Percentiles rank a stretch among this genome's conserved stretches.
These are phyloP conservation scores for Aramus guarauna DNA, from an alignment of 2,113 vertebrate genomes.

Conservation along the genomic window DNA sequence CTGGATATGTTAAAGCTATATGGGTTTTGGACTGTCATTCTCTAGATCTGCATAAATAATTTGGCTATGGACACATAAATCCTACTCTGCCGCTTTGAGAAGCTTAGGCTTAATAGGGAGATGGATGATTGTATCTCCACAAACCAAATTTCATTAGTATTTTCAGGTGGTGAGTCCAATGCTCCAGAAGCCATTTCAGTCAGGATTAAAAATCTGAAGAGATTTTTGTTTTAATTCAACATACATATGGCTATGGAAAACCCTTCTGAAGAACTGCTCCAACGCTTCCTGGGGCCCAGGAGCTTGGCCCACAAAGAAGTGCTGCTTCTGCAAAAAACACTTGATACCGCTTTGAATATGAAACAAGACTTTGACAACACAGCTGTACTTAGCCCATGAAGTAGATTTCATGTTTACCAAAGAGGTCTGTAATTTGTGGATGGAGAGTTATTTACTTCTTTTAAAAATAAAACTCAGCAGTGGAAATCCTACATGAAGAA, in stretches of 20 bases:
- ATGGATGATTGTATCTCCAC: not conserved
- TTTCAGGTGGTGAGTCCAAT: not conserved
- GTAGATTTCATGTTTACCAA: not conserved
- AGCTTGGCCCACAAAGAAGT: not conserved
- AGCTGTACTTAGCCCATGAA: not conserved
- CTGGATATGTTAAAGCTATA: conserved; percentile 8
- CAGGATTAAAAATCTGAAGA: not conserved
- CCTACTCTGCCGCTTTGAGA: not conserved
- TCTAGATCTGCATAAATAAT: conserved; percentile 41
- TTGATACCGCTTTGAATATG: not conserved
- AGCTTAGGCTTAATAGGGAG: not conserved
- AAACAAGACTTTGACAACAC: not conserved
- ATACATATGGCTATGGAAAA: not conserved
- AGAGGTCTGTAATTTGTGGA: conserved; percentile 34
- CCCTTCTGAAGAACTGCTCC: not conserved
- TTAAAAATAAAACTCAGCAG: conserved; percentile 44
- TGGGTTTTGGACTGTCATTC: not conserved
- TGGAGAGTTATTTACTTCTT: not conserved
- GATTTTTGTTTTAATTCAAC: not conserved
- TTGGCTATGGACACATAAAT: not conserved
- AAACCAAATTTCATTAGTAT: not conserved
- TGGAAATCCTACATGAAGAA: not conserved
- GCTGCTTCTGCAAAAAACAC: not conserved
- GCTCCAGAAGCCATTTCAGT: not conserved
- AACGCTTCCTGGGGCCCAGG: not conserved